Evolutionary conservation across 2,888 invertebrate genomes (phyloP).

Genomic region (Agrypnus murinus): DNA sequence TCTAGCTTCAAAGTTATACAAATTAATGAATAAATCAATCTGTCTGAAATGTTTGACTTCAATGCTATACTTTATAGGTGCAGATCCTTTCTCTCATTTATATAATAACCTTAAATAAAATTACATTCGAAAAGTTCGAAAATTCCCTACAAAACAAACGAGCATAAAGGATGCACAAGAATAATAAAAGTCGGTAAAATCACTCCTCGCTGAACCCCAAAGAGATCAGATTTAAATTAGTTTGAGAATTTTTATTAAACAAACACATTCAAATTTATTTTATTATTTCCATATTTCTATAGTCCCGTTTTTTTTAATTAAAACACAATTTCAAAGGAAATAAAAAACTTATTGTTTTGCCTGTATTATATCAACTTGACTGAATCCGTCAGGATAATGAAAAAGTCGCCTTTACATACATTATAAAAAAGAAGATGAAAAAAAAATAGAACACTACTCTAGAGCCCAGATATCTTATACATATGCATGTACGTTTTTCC

Average conservation of each 20-base stretch:
- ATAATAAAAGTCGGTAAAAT: constrained; percentile 12
- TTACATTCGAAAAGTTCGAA: too few relatives aligned
- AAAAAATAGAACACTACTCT: neutral
- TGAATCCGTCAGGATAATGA: neutral
- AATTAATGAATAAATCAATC: too few relatives aligned
- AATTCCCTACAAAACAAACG: too few relatives aligned
- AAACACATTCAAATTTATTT: constrained; percentile 21
- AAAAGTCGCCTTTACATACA: neutral
- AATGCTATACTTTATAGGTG: too few relatives aligned
- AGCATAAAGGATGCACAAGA: too few relatives aligned
- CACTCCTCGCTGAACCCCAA: constrained; percentile 34
- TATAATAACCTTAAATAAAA: too few relatives aligned
- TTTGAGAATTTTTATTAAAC: constrained; percentile 35
- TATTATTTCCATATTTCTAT: neutral
- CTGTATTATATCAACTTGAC: constrained; percentile 6
- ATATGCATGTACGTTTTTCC: neutral
- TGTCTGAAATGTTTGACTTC: too few relatives aligned
- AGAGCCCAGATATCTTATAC: neutral
- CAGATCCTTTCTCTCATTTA: too few relatives aligned
- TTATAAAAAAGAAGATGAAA: neutral
- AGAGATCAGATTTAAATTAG: constrained; percentile 35
- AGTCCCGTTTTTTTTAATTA: constrained; percentile 18
- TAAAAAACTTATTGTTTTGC: constrained; percentile 10
- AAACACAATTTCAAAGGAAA: neutral
- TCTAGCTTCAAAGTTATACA: too few relatives aligned